Evolutionary conservation across 2,888 invertebrate genomes (phyloP).

Genomic region (Scrobipalpa atriplicella): DNA sequence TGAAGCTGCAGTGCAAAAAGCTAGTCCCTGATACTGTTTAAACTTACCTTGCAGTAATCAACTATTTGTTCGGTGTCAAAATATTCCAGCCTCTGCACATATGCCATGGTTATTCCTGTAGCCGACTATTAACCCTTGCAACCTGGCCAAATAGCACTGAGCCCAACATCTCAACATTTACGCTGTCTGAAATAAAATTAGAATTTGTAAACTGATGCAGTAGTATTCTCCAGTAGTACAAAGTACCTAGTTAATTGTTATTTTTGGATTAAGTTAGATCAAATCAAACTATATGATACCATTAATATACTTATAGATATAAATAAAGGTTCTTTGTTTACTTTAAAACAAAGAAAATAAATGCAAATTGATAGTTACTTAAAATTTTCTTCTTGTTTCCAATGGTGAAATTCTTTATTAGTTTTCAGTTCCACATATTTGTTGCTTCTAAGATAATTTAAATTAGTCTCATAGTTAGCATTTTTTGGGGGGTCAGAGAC

Average conservation of each 20-base stretch:
- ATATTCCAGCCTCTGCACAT: constrained; percentile 44
- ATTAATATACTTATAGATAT: too few species aligned
- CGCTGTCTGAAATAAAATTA: constrained; percentile 47
- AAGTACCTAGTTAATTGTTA: too few species aligned
- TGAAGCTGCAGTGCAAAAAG: too few species aligned
- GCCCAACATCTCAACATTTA: constrained; percentile 50
- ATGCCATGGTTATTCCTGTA: constrained; percentile 48
- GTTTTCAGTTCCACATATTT: constrained; percentile 49
- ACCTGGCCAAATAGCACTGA: constrained; percentile 47
- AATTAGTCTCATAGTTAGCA: constrained; percentile 38
- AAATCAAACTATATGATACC: too few species aligned
- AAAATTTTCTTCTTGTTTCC: constrained; percentile 45
- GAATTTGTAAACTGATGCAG: too few species aligned
- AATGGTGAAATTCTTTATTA: constrained; percentile 43
- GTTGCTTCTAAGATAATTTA: constrained; percentile 44
- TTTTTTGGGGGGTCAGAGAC: constrained; percentile 35
- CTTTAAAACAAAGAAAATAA: too few species aligned
- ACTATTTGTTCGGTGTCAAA: constrained; percentile 44
- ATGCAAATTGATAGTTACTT: constrained; percentile 39
- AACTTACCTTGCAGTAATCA: too few species aligned
- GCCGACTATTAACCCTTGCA: constrained; percentile 49
- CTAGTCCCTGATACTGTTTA: too few species aligned
- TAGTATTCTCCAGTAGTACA: too few species aligned
- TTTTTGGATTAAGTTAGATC: too few species aligned
- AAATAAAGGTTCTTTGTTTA: too few species aligned